Conservation (phyloP, 1,140 invertebrate genomes). For the Trinorchestia longiramus region DNA sequence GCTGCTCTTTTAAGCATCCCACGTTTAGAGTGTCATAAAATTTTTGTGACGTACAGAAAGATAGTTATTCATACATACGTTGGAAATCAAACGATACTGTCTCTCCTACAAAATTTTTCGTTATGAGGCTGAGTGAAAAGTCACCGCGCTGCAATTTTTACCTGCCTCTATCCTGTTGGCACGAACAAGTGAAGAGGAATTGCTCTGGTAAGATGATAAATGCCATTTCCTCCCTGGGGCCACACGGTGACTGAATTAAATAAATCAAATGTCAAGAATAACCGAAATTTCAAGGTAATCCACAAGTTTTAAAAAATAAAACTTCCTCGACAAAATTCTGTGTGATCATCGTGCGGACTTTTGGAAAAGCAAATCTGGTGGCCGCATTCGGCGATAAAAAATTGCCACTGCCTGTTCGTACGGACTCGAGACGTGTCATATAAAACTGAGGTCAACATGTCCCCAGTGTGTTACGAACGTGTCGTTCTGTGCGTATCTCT, state of each 20-base stretch:
- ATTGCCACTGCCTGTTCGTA: background rate
- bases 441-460: too few relatives aligned
- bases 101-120: background rate
- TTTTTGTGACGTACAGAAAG: background rate
- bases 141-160: background rate
- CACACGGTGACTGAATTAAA: background rate
- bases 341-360: too few relatives aligned
- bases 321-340: background rate
- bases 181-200: background rate
- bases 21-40: background rate
- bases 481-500: too few relatives aligned
- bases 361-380: too few relatives aligned
- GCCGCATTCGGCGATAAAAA: background rate
- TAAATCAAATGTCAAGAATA: background rate
- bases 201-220: background rate
- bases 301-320: background rate
- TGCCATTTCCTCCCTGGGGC: background rate
- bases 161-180: background rate
- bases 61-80: background rate
- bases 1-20: background rate
- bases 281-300: background rate
- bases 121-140: background rate
- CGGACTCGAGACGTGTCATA: background rate
- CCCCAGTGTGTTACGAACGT: too few relatives aligned
- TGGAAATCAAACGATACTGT: background rate